phyloP scores from a whole-genome alignment of 1,140 invertebrate species.

The Temnothorax nylanderi region DNA sequence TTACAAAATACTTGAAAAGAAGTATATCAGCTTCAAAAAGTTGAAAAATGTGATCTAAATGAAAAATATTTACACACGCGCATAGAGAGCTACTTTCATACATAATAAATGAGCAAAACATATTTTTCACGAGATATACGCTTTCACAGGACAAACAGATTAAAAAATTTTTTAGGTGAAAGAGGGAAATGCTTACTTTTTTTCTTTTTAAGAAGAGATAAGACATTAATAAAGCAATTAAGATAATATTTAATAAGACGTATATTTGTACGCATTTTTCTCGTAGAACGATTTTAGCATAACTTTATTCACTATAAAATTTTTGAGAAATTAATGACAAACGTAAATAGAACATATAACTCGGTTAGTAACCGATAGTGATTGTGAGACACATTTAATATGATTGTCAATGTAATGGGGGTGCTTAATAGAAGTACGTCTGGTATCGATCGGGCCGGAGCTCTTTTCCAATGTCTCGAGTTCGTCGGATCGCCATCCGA shows the following conservation, averaged over 20 bases:
- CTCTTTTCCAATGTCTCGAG: background rate
- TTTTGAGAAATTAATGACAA: background rate
- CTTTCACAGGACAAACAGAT: background rate
- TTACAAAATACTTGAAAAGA: background rate
- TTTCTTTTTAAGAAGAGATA: background rate
- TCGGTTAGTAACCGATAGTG: background rate
- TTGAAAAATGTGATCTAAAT: background rate
- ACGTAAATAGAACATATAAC: background rate
- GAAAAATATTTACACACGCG: background rate
- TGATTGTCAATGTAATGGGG: background rate
- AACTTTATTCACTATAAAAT: background rate
- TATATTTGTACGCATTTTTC: background rate
- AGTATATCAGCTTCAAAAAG: background rate
- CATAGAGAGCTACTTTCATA: background rate
- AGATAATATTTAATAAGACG: background rate
- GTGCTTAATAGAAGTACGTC: background rate
- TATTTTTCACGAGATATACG: background rate
- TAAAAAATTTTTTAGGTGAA: background rate
- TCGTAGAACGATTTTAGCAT: background rate
- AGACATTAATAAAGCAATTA: background rate
- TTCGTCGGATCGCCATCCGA: background rate
- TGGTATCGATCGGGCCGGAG: background rate
- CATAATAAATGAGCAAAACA: background rate
- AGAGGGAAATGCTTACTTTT: background rate
- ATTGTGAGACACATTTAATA: background rate